phyloP scores from a whole-genome alignment of 2,113 vertebrate genomes.

The Sapayoa aenigma region DNA sequence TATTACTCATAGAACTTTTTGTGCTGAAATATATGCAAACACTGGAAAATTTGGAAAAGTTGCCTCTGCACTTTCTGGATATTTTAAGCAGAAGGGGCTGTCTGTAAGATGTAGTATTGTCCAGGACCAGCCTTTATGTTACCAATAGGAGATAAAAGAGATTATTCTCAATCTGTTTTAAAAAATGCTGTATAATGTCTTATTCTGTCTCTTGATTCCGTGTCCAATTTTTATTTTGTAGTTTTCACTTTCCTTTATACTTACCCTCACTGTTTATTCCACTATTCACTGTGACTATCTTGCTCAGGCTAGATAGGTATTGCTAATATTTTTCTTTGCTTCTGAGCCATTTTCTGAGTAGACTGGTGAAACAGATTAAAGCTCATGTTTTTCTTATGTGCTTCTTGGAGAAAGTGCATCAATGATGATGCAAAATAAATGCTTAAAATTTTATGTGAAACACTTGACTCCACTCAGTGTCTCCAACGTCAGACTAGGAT shows the following conservation, averaged over 20 bases:
- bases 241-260: not conserved
- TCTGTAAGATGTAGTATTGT: not conserved
- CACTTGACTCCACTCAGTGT: not conserved
- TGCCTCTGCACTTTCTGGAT: not conserved
- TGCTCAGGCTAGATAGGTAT: not conserved
- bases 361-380: not conserved
- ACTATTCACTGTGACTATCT: not conserved
- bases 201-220: not conserved
- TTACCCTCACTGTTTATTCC: not conserved
- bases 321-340: not conserved
- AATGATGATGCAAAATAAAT: not conserved
- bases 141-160: not conserved
- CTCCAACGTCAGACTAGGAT: not conserved
- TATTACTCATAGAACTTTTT: fast-evolving
- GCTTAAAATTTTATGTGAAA: not conserved
- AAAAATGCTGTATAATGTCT: not conserved
- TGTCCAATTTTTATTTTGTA: not conserved
- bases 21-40: not conserved
- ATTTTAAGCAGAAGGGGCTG: not conserved
- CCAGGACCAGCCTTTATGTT: not conserved
- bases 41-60: not conserved
- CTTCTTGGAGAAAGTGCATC: not conserved
- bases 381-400: not conserved
- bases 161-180: not conserved
- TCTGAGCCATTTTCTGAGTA: not conserved